These are phyloP conservation scores for Cephus cinctus DNA, from an alignment of 1,140 invertebrate genomes.

Conservation along the genomic window DNA sequence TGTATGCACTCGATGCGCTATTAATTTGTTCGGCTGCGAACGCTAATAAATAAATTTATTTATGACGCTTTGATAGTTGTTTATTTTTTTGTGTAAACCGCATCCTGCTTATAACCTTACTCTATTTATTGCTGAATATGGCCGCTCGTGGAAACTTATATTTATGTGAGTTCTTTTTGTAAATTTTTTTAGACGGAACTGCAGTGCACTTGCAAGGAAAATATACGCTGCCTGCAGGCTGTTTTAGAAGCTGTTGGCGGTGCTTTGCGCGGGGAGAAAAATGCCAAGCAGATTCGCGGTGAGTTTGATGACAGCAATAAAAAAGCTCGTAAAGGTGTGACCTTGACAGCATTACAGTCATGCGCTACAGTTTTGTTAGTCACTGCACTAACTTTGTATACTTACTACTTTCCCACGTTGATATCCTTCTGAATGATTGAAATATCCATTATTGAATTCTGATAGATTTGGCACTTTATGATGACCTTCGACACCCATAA, in stretches of 20 bases:
- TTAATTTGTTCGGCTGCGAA: too few relatives aligned
- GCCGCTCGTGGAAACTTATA: neutral
- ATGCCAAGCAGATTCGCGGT: constrained; percentile 51
- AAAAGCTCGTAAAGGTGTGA: neutral
- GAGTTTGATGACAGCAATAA: constrained; percentile 35
- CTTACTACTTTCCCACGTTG: constrained; percentile 19
- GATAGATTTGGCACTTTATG: too few relatives aligned
- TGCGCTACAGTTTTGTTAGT: constrained; percentile 30
- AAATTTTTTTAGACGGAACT: constrained; percentile 68
- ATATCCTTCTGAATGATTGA: too few relatives aligned
- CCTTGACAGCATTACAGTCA: constrained; percentile 19
- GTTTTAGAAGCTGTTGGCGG: constrained; percentile 55
- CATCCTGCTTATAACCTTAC: neutral
- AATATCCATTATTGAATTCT: too few relatives aligned
- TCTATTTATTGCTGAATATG: neutral
- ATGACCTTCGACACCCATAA: too few relatives aligned
- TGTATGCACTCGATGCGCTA: too few relatives aligned
- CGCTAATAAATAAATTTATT: too few relatives aligned
- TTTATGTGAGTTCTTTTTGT: constrained; percentile 5
- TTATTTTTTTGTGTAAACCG: too few relatives aligned
- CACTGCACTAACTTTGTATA: constrained; percentile 28
- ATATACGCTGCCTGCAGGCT: constrained; percentile 66
- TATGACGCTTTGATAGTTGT: too few relatives aligned
- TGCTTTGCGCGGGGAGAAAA: constrained; percentile 45
- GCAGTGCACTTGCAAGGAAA: constrained; percentile 72